Percentiles rank a stretch among this genome's conserved stretches.
Evolutionary conservation across 1,140 invertebrate species (phyloP).

Genomic region (Drosophila hydei): DNA sequence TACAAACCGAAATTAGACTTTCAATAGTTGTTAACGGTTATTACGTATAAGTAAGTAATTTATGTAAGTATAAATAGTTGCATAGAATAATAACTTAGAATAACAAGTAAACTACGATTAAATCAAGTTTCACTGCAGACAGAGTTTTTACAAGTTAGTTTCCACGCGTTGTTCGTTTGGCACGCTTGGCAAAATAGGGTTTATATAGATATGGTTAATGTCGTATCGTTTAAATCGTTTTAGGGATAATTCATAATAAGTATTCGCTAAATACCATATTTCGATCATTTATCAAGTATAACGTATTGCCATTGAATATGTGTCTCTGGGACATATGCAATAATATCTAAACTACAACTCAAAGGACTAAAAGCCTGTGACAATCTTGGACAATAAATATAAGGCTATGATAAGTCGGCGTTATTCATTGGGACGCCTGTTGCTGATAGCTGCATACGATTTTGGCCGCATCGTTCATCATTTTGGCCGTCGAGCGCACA

Average conservation of each 20-base stretch:
- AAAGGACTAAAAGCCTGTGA: constrained; percentile 70
- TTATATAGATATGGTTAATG: constrained; percentile 27
- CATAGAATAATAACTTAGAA: constrained; percentile 58
- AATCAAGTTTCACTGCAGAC: constrained; percentile 56
- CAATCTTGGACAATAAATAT: constrained; percentile 66
- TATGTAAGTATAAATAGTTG: constrained; percentile 68
- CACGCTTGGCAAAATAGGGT: constrained; percentile 63
- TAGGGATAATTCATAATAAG: constrained; percentile 1
- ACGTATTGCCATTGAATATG: constrained; percentile 12
- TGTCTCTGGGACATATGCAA: constrained; percentile 16
- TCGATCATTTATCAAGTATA: constrained; percentile 14
- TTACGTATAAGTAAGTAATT: constrained; percentile 41
- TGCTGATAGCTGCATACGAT: constrained; percentile 79
- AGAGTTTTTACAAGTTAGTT: constrained; percentile 68
- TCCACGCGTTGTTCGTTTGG: constrained; percentile 67
- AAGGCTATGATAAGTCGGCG: constrained; percentile 34
- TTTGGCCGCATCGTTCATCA: constrained; percentile 90
- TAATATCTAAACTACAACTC: constrained; percentile 41
- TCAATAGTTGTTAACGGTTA: constrained; percentile 21
- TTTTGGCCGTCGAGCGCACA: constrained; percentile 91
- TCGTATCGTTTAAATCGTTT: constrained; percentile 37
- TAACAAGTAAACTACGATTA: constrained; percentile 51
- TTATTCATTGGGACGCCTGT: constrained; percentile 45
- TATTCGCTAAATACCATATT: constrained; percentile 8
- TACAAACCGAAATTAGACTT: constrained; percentile 48